These are phyloP conservation scores for Geotrupes spiniger DNA, from an alignment of 2,888 invertebrate species.

Conservation along the genomic window DNA sequence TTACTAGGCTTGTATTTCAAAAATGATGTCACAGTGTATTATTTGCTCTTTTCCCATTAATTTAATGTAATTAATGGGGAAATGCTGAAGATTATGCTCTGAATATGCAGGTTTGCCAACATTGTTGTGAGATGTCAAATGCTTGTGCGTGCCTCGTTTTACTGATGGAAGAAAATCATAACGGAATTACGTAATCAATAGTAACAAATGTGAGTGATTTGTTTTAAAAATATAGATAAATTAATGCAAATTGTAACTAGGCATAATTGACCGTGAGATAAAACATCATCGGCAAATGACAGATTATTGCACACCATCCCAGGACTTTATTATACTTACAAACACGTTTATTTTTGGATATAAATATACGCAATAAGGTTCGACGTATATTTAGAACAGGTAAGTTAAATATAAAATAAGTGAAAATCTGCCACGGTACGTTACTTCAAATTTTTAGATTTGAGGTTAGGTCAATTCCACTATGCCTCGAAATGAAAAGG, in stretches of 20 bases:
- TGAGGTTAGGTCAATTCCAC: slow-evolving; percentile 28
- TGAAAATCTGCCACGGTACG: background rate
- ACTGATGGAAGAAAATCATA: slow-evolving; percentile 3
- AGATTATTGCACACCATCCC: background rate
- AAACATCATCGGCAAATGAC: background rate
- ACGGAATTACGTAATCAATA: slow-evolving; percentile 24
- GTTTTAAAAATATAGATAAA: background rate
- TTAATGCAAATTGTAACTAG: background rate
- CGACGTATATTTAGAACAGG: slow-evolving; percentile 2
- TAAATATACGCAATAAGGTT: slow-evolving; percentile 24
- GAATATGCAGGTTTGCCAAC: no score
- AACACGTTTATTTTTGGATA: slow-evolving; percentile 28
- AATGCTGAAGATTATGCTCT: no score
- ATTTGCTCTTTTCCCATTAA: no score
- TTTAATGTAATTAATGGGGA: no score
- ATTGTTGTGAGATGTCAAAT: background rate
- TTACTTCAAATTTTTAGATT: slow-evolving; percentile 17
- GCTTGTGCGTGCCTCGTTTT: background rate
- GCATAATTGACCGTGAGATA: background rate
- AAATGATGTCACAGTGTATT: no score
- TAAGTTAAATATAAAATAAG: background rate
- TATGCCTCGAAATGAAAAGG: slow-evolving; percentile 39
- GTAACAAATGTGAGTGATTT: slow-evolving; percentile 13
- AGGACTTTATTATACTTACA: slow-evolving; percentile 1
- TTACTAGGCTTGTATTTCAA: no score